Conservation (phyloP, 2,888 invertebrate species). For the Apamea anceps region DNA sequence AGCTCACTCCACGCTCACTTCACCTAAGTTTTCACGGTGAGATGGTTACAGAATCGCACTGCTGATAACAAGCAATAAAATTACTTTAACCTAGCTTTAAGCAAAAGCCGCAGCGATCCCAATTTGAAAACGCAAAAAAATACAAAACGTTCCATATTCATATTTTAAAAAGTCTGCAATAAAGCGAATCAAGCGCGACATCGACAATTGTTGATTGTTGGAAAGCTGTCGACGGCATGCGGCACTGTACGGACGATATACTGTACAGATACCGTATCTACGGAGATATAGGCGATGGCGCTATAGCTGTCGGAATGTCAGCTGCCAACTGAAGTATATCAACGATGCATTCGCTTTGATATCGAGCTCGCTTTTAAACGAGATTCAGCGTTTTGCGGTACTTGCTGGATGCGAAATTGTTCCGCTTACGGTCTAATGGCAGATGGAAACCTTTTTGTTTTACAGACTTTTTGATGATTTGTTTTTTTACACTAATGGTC, state of each 20-base stretch:
- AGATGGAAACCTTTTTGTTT: conserved; percentile 39
- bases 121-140: conserved; percentile 26
- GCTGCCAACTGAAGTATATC: conserved; percentile 59
- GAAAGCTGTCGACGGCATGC: conserved; percentile 25
- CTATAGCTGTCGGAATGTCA: conserved; percentile 51
- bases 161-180: conserved; percentile 37
- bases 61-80: background rate
- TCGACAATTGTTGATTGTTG: conserved; percentile 57
- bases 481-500: background rate
- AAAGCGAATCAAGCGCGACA: conserved; percentile 40
- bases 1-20: no score
- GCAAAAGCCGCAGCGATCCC: background rate
- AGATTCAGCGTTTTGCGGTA: conserved; percentile 60
- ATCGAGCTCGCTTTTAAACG: conserved; percentile 64
- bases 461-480: conserved; percentile 9
- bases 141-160: conserved; percentile 43
- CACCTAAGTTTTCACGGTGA: no score
- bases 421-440: conserved; percentile 32
- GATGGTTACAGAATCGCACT: no score
- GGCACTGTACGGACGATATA: background rate
- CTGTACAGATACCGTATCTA: conserved; percentile 13
- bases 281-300: conserved; percentile 12
- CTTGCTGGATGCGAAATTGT: conserved; percentile 48
- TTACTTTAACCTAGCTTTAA: background rate
- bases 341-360: conserved; percentile 65